A percentile compares a stretch with the other conserved stretches of the same genome.
phyloP scores from a whole-genome alignment of 2,888 invertebrate species.

The Machimus rusticus region DNA sequence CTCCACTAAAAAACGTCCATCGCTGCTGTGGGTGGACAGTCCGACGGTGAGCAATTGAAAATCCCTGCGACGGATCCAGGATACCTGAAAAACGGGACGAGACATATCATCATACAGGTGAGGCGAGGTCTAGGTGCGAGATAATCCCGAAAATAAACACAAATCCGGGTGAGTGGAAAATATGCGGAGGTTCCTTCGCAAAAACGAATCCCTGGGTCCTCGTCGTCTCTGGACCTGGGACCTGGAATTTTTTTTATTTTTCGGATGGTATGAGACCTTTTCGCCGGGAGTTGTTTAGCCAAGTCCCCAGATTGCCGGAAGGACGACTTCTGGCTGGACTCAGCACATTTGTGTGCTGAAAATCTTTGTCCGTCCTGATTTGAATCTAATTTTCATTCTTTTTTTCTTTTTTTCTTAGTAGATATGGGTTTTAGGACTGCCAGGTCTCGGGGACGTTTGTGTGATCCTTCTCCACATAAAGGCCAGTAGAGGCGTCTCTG shows the following conservation, averaged over 20 bases:
- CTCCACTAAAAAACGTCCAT: slow-evolving; percentile 71
- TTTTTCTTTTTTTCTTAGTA: not conserved
- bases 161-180: not conserved
- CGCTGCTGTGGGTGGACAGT: slow-evolving; percentile 69
- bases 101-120: not conserved
- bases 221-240: not conserved
- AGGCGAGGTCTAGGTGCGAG: not conserved
- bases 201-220: not conserved
- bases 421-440: not conserved
- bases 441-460: not conserved
- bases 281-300: not conserved
- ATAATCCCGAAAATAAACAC: not conserved
- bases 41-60: slow-evolving; percentile 72
- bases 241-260: no score
- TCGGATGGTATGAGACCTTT: not conserved
- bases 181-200: not conserved
- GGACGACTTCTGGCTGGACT: not conserved
- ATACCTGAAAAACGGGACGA: slow-evolving; percentile 61
- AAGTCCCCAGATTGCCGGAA: not conserved
- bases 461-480: not conserved
- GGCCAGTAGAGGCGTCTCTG: not conserved
- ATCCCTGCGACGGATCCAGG: slow-evolving; percentile 73
- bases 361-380: not conserved
- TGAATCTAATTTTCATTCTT: slow-evolving; percentile 18
- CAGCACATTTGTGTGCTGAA: not conserved